Conservation (phyloP, 2,113 vertebrate species). For the Theropithecus gelada region DNA sequence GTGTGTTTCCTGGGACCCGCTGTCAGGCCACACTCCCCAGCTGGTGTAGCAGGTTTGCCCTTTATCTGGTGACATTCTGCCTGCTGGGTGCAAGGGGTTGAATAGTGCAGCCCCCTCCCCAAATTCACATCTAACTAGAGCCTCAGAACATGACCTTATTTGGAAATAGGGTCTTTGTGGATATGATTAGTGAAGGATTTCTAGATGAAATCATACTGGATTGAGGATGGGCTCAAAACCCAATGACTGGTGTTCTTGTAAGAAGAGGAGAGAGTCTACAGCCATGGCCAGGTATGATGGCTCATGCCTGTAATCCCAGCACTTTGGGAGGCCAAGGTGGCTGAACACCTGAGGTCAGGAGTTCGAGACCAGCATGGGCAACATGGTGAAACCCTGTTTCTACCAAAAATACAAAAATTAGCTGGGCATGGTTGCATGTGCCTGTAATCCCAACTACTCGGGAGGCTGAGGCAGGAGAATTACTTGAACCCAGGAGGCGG, state of each 20-base stretch:
- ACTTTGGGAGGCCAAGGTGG: background rate
- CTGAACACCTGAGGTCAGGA: background rate
- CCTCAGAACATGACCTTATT: background rate
- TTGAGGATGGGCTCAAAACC: background rate
- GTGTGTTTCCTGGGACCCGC: background rate
- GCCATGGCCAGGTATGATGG: background rate
- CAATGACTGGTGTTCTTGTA: background rate
- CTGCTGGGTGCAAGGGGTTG: background rate
- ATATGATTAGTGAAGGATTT: background rate
- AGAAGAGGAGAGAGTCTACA: background rate
- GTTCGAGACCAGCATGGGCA: background rate
- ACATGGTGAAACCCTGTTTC: background rate
- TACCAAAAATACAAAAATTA: too few relatives aligned
- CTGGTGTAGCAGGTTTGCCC: rapidly evolving
- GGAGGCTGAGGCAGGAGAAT: too few relatives aligned
- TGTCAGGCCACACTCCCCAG: background rate
- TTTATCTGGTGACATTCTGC: background rate
- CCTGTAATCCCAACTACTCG: too few relatives aligned
- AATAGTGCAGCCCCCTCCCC: background rate
- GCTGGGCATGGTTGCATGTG: too few relatives aligned
- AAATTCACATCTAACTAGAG: background rate
- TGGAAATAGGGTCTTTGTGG: background rate
- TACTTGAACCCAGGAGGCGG: too few relatives aligned
- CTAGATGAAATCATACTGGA: background rate
- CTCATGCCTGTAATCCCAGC: too few relatives aligned